Conservation (phyloP, 2,797 vertebrate species). For the Pseudocheirus occidentalis region DNA sequence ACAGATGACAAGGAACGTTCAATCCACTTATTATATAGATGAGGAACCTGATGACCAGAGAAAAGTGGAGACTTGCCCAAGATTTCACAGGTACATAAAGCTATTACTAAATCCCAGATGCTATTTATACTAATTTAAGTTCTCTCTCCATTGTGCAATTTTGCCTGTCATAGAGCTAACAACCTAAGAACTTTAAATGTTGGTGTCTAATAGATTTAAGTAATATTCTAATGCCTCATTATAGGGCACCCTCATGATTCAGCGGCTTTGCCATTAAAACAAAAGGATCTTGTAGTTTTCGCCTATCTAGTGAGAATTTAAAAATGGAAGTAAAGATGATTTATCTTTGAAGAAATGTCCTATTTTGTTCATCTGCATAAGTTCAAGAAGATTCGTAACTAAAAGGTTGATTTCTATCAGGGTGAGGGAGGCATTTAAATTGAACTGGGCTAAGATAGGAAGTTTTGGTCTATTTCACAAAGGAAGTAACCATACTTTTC, state of each 20-base stretch:
- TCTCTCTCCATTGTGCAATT: not conserved
- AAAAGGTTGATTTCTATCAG: not conserved
- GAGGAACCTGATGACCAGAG: not conserved
- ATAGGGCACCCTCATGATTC: not conserved
- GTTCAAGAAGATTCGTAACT: not conserved
- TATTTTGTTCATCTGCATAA: not conserved
- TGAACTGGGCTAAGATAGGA: not conserved
- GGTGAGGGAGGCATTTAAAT: not conserved
- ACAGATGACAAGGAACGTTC: not conserved
- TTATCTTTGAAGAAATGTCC: not conserved
- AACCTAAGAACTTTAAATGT: not conserved
- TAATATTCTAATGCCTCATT: not conserved
- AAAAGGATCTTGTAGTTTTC: not conserved
- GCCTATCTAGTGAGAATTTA: not conserved
- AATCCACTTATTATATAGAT: not conserved
- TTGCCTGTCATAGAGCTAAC: not conserved
- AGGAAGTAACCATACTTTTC: not conserved
- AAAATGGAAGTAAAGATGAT: not conserved
- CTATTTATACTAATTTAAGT: not conserved
- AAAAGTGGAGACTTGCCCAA: not conserved
- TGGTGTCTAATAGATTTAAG: not conserved
- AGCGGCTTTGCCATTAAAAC: not conserved
- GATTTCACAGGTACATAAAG: not conserved
- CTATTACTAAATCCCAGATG: not conserved
- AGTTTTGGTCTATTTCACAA: not conserved